These are phyloP conservation scores for Hemithea aestivaria DNA, from an alignment of 2,888 invertebrate species.

Conservation along the genomic window DNA sequence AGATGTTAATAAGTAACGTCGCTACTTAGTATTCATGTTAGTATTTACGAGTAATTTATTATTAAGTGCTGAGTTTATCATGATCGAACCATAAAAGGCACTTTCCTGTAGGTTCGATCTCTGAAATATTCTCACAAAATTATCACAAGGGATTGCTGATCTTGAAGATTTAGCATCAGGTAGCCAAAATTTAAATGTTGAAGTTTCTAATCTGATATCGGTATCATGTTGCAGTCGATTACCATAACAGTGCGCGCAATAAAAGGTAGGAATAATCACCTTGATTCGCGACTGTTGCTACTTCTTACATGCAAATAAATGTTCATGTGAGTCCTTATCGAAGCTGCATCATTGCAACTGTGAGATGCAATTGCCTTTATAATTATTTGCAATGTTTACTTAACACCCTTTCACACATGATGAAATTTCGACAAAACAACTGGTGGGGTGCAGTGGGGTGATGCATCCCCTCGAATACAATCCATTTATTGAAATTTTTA, in stretches of 20 bases:
- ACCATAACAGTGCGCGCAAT: constrained; percentile 67
- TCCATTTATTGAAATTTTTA: constrained; percentile 46
- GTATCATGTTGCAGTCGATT: constrained; percentile 72
- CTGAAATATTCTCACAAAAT: constrained; percentile 2
- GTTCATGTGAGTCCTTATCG: constrained; percentile 56
- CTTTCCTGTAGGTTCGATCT: too few species aligned
- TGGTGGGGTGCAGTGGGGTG: constrained; percentile 41
- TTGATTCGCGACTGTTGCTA: constrained; percentile 48
- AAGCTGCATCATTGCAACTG: constrained; percentile 52
- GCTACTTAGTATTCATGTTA: too few species aligned
- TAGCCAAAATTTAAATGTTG: constrained; percentile 46
- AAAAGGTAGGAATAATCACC: constrained; percentile 61
- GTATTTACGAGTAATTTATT: too few species aligned
- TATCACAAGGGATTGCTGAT: constrained; percentile 3
- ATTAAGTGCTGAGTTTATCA: too few species aligned
- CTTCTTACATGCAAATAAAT: constrained; percentile 68
- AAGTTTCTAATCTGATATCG: constrained; percentile 72
- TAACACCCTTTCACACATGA: constrained; percentile 80
- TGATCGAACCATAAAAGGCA: too few species aligned
- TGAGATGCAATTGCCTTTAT: constrained; percentile 72
- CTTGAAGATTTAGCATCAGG: constrained; percentile 27
- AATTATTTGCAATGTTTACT: constrained; percentile 80
- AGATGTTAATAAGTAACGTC: too few species aligned
- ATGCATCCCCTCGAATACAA: constrained; percentile 29
- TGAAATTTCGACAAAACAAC: constrained; percentile 62